A percentile compares a stretch with the other conserved stretches of the same genome.
These are phyloP conservation scores for Leuciscus idus DNA, from an alignment of 2,113 vertebrate genomes.

Conservation along the genomic window DNA sequence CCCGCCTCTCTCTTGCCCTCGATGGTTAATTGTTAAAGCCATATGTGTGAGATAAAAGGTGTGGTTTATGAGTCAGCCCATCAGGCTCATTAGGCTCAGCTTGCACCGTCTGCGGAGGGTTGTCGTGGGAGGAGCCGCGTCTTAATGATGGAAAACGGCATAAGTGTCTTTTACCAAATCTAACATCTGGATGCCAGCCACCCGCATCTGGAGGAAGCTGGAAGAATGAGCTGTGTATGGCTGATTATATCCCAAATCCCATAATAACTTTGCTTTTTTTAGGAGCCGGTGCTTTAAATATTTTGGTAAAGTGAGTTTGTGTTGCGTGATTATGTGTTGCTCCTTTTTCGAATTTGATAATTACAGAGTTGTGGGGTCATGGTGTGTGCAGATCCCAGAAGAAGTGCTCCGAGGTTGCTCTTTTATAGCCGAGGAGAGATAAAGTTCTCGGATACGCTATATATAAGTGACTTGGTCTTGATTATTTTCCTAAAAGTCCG, in stretches of 20 bases:
- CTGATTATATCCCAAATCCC: slow-evolving; percentile 6
- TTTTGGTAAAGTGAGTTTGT: background rate
- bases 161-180: slow-evolving; percentile 14
- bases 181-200: slow-evolving; percentile 58
- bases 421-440: slow-evolving; percentile 6
- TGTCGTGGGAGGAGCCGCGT: background rate
- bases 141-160: slow-evolving; percentile 55
- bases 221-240: background rate
- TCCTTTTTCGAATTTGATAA: slow-evolving; percentile 15
- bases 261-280: slow-evolving; percentile 1
- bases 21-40: slow-evolving; percentile 30
- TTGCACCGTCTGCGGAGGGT: background rate
- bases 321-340: background rate
- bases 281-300: background rate
- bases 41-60: slow-evolving; percentile 41
- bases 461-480: background rate
- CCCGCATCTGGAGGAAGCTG: background rate
- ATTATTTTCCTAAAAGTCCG: background rate
- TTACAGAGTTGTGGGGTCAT: slow-evolving; percentile 13
- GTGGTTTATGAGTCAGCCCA: slow-evolving; percentile 47
- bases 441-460: background rate
- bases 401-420: background rate
- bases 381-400: background rate
- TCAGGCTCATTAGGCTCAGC: slow-evolving; percentile 24
- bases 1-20: slow-evolving; percentile 12